Evolutionary conservation across 2,888 invertebrate genomes (phyloP).

Genomic region (Selenia dentaria): DNA sequence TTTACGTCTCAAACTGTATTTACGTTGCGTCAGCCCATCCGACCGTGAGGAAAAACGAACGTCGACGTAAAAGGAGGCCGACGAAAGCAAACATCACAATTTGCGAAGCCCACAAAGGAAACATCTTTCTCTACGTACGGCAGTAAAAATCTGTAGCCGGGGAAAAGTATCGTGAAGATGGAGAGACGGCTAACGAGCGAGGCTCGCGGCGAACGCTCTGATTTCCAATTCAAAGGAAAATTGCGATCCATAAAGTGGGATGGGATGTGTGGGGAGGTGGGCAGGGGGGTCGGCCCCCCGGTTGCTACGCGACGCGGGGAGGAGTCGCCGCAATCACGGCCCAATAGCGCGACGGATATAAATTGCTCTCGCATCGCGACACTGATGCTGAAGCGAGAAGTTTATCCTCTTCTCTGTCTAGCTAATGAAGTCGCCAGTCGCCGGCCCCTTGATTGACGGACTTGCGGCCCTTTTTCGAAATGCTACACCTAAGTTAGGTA

Average conservation of each 20-base stretch:
- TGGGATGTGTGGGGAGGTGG: slow-evolving; percentile 48
- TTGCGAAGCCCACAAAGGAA: slow-evolving; percentile 56
- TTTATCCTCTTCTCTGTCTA: slow-evolving; percentile 51
- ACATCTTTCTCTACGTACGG: slow-evolving; percentile 66
- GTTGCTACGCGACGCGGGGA: slow-evolving; percentile 88
- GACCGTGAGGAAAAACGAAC: slow-evolving; percentile 20
- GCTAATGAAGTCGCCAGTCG: slow-evolving; percentile 80
- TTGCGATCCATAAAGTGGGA: slow-evolving; percentile 82
- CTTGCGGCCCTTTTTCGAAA: slow-evolving; percentile 74
- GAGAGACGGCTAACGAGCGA: slow-evolving; percentile 75
- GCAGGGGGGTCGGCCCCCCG: slow-evolving; percentile 66
- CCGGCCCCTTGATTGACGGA: slow-evolving; percentile 79
- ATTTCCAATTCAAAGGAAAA: slow-evolving; percentile 86
- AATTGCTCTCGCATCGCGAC: slow-evolving; percentile 82
- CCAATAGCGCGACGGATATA: slow-evolving; percentile 85
- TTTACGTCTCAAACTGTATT: neutral
- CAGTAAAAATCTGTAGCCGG: slow-evolving; percentile 76
- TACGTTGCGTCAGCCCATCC: neutral
- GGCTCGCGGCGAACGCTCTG: slow-evolving; percentile 77
- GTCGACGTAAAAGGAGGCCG: slow-evolving; percentile 25
- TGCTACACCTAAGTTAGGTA: slow-evolving; percentile 66
- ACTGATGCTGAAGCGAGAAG: slow-evolving; percentile 67
- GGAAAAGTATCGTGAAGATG: slow-evolving; percentile 75
- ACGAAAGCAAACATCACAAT: slow-evolving; percentile 61
- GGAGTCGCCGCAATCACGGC: slow-evolving; percentile 85